These are phyloP conservation scores for Arbacia lixula DNA, from an alignment of 53 echinoderm and acorn worm genomes.

Conservation along the genomic window DNA sequence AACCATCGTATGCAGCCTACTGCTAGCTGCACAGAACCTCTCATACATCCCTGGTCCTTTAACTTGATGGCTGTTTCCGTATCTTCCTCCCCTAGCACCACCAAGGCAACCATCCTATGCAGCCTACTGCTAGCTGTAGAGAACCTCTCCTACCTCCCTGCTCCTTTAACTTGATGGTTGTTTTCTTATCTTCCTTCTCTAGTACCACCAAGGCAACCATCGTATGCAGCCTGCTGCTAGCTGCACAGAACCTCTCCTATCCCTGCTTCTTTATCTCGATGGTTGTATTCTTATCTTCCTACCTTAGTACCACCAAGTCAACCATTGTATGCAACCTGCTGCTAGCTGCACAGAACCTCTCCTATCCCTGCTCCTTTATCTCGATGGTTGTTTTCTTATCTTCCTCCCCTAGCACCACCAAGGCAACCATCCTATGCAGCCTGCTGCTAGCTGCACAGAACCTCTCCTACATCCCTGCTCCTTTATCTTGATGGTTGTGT, in stretches of 20 bases:
- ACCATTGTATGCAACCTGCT: neutral
- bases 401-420: slow-evolving; percentile 69
- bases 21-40: too few species aligned
- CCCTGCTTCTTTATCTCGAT: slow-evolving; percentile 41
- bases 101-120: slow-evolving; percentile 72
- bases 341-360: too few species aligned
- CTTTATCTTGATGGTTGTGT: too few species aligned
- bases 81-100: slow-evolving; percentile 71
- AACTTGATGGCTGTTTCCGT: too few species aligned
- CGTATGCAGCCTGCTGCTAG: too few species aligned
- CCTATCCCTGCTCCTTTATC: too few species aligned
- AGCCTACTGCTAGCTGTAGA: slow-evolving; percentile 75
- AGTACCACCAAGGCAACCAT: too few species aligned
- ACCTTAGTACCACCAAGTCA: neutral
- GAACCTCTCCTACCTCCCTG: slow-evolving; percentile 61
- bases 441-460: slow-evolving; percentile 75
- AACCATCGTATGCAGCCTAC: too few species aligned
- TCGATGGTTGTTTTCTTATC: too few species aligned
- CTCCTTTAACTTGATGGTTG: too few species aligned
- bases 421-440: slow-evolving; percentile 76
- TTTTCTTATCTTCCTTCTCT: too few species aligned
- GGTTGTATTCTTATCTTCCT: neutral
- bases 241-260: slow-evolving; percentile 67
- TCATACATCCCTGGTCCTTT: too few species aligned
- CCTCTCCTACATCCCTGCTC: slow-evolving; percentile 69